phyloP scores from a whole-genome alignment of 2,113 vertebrate species.

The Sula dactylatra region DNA sequence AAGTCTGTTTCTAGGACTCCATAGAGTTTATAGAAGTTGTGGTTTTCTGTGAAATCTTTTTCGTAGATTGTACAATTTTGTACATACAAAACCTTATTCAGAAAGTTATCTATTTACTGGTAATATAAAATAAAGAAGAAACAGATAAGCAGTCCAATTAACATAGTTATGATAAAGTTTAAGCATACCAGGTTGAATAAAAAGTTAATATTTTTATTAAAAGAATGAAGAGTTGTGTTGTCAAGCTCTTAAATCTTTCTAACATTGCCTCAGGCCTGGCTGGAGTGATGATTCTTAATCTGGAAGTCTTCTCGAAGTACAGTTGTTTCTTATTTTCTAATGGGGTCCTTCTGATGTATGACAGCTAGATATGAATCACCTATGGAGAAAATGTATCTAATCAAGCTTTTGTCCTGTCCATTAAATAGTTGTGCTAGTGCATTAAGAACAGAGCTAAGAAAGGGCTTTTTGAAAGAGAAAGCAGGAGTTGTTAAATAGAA shows the following conservation, averaged over 20 bases:
- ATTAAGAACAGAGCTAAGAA: background rate
- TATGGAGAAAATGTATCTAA: background rate
- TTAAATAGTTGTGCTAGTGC: background rate
- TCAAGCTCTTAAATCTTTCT: background rate
- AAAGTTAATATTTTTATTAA: background rate
- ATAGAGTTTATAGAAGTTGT: background rate
- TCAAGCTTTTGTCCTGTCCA: background rate
- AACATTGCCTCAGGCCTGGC: background rate
- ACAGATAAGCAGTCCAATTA: background rate
- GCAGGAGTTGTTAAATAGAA: background rate
- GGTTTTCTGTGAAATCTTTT: background rate
- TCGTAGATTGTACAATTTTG: background rate
- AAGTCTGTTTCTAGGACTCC: background rate
- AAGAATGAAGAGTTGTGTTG: background rate
- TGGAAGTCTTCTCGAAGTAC: background rate
- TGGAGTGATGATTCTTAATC: background rate
- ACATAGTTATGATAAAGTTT: background rate
- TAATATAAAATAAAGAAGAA: background rate
- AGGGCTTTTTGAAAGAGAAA: background rate
- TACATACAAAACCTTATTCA: background rate
- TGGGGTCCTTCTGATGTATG: background rate
- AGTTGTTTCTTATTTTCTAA: background rate
- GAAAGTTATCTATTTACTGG: background rate
- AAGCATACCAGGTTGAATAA: background rate
- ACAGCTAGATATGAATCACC: background rate